Evolutionary conservation across 2,113 vertebrate species (phyloP).

Genomic region (Nothobranchius kuhntae): DNA sequence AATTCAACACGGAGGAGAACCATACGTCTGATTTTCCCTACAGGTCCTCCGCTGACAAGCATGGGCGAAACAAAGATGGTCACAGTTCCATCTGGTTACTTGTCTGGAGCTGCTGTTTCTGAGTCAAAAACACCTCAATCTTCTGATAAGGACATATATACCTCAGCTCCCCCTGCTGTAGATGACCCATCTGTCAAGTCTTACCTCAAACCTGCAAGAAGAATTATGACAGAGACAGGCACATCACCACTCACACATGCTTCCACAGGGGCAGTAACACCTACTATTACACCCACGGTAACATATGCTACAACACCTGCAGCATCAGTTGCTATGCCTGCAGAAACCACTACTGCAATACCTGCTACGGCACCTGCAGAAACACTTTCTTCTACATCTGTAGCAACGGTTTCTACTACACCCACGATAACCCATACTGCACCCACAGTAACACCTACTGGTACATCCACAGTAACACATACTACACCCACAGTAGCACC

Average conservation of each 20-base stretch:
- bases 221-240: too few species aligned
- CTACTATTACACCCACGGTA: too few species aligned
- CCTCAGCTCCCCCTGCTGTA: too few species aligned
- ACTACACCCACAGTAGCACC: not conserved
- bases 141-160: too few species aligned
- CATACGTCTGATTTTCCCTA: not conserved
- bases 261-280: not conserved
- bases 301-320: not conserved
- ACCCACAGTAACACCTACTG: not conserved
- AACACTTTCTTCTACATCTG: too few species aligned
- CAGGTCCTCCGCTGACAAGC: not conserved
- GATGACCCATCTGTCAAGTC: too few species aligned
- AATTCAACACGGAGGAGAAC: not conserved
- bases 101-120: too few species aligned
- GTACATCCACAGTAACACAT: not conserved
- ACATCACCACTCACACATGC: too few species aligned
- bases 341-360: too few species aligned
- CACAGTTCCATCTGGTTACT: not conserved
- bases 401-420: not conserved
- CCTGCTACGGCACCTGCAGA: too few species aligned
- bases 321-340: not conserved
- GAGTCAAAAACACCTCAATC: too few species aligned
- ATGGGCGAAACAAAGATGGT: not conserved
- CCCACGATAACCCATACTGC: not conserved
- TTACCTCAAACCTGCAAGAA: too few species aligned